Base-by-base conservation (phyloP, 1,140 invertebrate species). In the Bombus soroeensis region DNA sequence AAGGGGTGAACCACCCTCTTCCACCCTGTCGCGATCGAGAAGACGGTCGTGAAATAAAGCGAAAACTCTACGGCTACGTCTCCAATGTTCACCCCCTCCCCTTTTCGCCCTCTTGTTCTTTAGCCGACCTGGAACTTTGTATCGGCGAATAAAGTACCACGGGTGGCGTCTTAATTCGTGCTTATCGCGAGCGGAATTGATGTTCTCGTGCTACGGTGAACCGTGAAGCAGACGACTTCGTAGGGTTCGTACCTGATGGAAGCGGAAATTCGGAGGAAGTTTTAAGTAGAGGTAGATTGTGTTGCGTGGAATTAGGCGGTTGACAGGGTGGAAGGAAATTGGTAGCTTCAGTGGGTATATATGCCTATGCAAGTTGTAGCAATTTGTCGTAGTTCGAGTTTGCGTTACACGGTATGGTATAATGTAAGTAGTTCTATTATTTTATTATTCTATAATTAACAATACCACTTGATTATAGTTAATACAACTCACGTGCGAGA, bases 31-130 rank as follows among this genome's bases (percentile, higher is more conserved):
- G 81, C 83, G 62, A 86, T 73, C 86, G 70, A 81, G 82, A 28
- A 75, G 70, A 87, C 89, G 85, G 79, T 75, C 76, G 82, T 83
- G 80, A 91, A 91, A 90, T 90, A 92, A 90, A 90, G 86, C 91
- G 88, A 83, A 80, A 80, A 80, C 76, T 73, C 86, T 79, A 39
- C 85, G 79, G 43, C 88, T 75, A 86, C 68, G 70, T 73, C 81
- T 64, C 70, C 34, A 68, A 57, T 37, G 41, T 62, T 32, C 18
- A 12, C 9, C 28, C 68, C 34, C 8, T 28, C 8, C n/a, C 28
- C 22, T 28, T 15, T 8, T 28, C 22, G 3, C 28, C n/a, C 59
- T 18, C 73, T 59, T 39, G 79, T 72, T 78, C 75, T 25, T 22
- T 39, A 25, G 72, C 43, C 73, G 12, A 25, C 64, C 15, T 53